Evolutionary conservation across 2,888 invertebrate species (phyloP).

Genomic region (Amiota mariae): DNA sequence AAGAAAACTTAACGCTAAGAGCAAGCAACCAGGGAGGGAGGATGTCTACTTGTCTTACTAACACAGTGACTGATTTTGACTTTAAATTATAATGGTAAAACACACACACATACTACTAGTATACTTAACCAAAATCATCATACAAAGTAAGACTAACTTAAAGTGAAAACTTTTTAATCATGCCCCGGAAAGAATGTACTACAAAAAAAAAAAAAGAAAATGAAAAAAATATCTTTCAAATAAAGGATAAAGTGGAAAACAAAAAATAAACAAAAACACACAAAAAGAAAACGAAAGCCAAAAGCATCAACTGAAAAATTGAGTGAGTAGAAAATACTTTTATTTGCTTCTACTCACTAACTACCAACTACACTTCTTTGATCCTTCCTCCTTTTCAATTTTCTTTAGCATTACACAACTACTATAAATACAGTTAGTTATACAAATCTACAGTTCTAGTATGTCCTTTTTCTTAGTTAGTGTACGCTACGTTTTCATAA

Average conservation of each 20-base stretch:
- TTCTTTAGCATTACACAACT: background rate
- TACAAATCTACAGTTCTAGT: background rate
- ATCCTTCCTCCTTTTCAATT: background rate
- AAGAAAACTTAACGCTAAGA: too few relatives aligned
- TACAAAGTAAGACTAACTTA: too few relatives aligned
- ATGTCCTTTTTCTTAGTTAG: background rate
- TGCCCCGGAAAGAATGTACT: background rate
- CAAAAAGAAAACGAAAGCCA: conserved; percentile 32
- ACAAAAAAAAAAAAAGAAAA: background rate
- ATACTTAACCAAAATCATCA: too few relatives aligned
- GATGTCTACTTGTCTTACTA: too few relatives aligned
- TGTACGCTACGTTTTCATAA: conserved; percentile 52
- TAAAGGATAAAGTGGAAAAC: background rate
- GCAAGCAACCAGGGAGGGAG: too few relatives aligned
- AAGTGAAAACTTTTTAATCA: too few relatives aligned
- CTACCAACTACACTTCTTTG: background rate
- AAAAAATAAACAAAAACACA: conserved; percentile 34
- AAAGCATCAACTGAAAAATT: conserved; percentile 31
- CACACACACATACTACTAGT: too few relatives aligned
- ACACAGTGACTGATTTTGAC: too few relatives aligned
- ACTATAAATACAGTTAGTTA: too few relatives aligned
- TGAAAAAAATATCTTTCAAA: background rate
- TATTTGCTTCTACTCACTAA: background rate
- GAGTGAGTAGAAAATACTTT: conserved; percentile 35
- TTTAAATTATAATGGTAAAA: too few relatives aligned